phyloP scores from a whole-genome alignment of 2,888 invertebrate species.

The Cataglyphis rosenhaueri region DNA sequence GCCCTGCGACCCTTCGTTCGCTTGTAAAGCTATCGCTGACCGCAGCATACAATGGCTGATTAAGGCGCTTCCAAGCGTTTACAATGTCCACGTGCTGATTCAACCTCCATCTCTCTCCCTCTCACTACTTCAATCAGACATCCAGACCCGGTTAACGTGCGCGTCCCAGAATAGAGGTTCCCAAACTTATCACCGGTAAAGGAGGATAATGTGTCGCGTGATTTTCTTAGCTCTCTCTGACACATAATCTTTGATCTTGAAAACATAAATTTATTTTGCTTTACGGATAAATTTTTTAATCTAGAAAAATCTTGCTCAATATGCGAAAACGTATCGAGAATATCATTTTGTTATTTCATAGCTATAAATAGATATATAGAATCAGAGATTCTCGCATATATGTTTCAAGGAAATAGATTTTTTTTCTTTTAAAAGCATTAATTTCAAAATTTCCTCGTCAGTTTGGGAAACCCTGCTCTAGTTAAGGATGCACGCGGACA shows the following conservation, averaged over 20 bases:
- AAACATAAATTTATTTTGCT: neutral
- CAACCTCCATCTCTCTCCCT: slow-evolving; percentile 42
- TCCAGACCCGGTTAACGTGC: slow-evolving; percentile 62
- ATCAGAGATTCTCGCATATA: neutral
- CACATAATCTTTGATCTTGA: neutral
- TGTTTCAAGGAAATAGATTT: neutral
- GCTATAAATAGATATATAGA: neutral
- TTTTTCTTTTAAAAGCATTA: neutral
- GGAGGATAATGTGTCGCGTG: neutral
- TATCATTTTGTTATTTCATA: neutral
- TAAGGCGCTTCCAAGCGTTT: slow-evolving; percentile 82
- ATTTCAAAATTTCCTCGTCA: neutral
- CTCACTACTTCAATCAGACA: slow-evolving; percentile 78
- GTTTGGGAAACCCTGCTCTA: slow-evolving; percentile 1
- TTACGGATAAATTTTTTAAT: neutral
- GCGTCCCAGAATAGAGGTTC: slow-evolving; percentile 38
- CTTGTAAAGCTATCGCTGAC: slow-evolving; percentile 60
- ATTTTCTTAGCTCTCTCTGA: neutral
- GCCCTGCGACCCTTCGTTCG: slow-evolving; percentile 60
- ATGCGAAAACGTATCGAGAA: neutral
- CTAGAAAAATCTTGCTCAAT: neutral
- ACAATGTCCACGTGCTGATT: slow-evolving; percentile 76
- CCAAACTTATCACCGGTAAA: neutral
- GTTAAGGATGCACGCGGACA: slow-evolving; percentile 34
- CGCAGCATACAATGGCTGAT: slow-evolving; percentile 80